Conservation (phyloP, 2,113 vertebrate species). For the Centropus bengalensis region DNA sequence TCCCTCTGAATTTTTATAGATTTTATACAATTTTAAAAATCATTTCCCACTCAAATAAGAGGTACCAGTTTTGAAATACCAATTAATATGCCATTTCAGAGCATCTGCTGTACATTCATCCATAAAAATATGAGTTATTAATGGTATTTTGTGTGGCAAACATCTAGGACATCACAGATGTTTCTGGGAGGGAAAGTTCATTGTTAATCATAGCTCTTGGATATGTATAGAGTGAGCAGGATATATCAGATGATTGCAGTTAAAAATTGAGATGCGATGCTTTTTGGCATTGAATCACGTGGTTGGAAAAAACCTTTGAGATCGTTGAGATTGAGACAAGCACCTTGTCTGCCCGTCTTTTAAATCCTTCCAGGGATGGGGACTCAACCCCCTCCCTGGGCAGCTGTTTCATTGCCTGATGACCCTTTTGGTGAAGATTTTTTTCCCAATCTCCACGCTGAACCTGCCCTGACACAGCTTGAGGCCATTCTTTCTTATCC, state of each 20-base stretch:
- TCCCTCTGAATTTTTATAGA: background rate
- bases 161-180: conserved; percentile 15
- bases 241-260: background rate
- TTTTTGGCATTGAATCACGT: background rate
- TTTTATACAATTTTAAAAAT: background rate
- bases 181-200: background rate
- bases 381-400: too few relatives aligned
- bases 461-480: too few relatives aligned
- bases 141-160: background rate
- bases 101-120: background rate
- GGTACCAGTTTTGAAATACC: background rate
- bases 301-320: too few relatives aligned
- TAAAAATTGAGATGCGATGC: background rate
- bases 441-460: too few relatives aligned
- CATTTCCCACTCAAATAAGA: background rate
- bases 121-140: background rate
- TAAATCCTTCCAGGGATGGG: too few relatives aligned
- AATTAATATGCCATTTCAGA: background rate
- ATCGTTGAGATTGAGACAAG: too few relatives aligned
- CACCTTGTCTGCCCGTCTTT: too few relatives aligned
- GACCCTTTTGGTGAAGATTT: too few relatives aligned
- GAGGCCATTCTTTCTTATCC: too few relatives aligned
- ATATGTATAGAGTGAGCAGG: background rate
- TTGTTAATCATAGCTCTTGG: conserved; percentile 4
- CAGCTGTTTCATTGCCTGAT: too few relatives aligned